Base-by-base conservation (phyloP, 1,140 invertebrate genomes). In the Brachionus paranguensis region DNA sequence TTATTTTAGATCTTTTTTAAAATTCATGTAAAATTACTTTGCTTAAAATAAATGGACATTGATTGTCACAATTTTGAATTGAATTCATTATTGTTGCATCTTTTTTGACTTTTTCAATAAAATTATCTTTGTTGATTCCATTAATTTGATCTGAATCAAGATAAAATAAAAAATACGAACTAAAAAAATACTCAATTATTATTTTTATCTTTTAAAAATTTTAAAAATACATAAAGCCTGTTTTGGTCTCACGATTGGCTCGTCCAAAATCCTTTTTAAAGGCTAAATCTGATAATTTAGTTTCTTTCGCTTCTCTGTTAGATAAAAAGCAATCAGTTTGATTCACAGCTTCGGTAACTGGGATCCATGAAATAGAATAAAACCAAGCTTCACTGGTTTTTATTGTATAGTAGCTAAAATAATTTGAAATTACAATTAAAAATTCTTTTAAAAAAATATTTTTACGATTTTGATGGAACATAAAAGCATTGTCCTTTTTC, bases 151-250 rank as follows among this genome's bases (percentile, higher is more conserved):
- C 20, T 6, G 72, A 17, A 14, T 76, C 72, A 1, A 76, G 43
- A 76, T 76, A 76, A 10, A 76, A n/a, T 17, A 76, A 76, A 37
- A 76, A 76, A 47, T 76, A 76, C 8, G 72, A 76, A 3, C 72
- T 76, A 50, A 24, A 76, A 76, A 70, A 29, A 7, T 5, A 7
- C 33, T 37, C 2, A 37, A 37, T 37, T 6, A 37, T 37, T 37
- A 1, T 37, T 37, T 37, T 3, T 6, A 37, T 37, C 0, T 37
- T 37, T 37, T 6, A 0, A 37, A 6, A 37, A 37, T 37, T 37
- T 37, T 0, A 24, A 29, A 37, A 37, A 37, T 76, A 50, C 45
- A 50, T 20, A 76, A 76, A 76, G 2, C 45, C 45, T 37, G 41
- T 72, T 72, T 72, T 72, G 3, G 68, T 72, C 43, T 72, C 68